Percentiles rank a stretch among this genome's conserved stretches.
Conservation (phyloP, 2,113 vertebrate species). For the Pygoscelis adeliae region DNA sequence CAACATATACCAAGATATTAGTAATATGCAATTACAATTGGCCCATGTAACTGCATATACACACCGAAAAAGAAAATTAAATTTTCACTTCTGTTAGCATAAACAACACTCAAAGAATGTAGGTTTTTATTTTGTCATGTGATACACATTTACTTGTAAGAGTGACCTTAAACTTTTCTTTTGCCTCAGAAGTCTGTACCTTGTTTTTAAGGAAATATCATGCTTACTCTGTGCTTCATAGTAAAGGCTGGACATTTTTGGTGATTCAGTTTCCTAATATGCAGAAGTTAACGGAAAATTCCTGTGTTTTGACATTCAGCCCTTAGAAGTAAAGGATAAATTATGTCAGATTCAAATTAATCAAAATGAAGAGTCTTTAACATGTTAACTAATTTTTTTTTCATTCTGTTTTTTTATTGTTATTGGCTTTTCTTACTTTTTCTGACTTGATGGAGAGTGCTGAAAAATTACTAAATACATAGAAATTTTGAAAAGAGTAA, state of each 20-base stretch:
- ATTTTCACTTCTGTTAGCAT: neutral
- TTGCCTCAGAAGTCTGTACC: neutral
- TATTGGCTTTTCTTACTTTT: neutral
- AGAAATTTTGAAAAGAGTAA: neutral
- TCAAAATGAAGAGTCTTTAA: neutral
- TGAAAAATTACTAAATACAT: neutral
- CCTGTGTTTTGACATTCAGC: neutral
- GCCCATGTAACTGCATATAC: neutral
- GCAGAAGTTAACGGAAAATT: neutral
- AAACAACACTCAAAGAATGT: neutral
- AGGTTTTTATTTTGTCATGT: neutral
- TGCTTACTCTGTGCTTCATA: neutral
- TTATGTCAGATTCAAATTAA: neutral
- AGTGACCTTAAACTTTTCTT: neutral
- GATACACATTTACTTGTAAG: neutral
- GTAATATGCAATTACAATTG: neutral
- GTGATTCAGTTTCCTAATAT: rapidly evolving
- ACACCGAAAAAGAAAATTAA: neutral
- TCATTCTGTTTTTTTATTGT: neutral
- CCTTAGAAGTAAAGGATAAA: neutral
- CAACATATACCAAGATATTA: neutral
- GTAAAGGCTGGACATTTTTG: neutral
- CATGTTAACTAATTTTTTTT: neutral
- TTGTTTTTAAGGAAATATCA: neutral
- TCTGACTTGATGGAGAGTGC: neutral